Percentiles rank a stretch among this genome's conserved stretches.
Conservation (phyloP, 2,113 vertebrate genomes). For the Oreochromis spilurus region DNA sequence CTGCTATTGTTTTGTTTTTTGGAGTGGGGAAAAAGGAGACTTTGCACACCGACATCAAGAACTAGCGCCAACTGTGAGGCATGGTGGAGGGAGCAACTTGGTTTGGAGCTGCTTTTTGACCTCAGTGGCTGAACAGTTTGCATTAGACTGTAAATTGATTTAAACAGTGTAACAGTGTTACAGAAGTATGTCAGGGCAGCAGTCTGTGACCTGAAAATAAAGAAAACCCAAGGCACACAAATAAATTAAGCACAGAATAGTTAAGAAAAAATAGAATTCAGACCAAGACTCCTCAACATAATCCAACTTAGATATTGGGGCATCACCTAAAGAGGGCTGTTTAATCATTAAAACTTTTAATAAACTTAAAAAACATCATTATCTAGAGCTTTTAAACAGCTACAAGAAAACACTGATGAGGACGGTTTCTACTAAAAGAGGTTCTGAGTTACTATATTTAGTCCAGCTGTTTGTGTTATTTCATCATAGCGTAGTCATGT, state of each 20-base stretch:
- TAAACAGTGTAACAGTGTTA: background rate
- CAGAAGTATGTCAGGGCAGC: background rate
- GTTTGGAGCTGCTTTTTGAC: background rate
- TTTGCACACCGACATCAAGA: background rate
- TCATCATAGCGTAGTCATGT: background rate
- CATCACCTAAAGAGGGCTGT: background rate
- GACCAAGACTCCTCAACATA: background rate
- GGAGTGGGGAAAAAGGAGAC: background rate
- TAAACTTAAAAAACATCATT: background rate
- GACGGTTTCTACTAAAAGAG: background rate
- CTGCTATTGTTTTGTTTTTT: background rate
- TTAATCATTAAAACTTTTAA: background rate
- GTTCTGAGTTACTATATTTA: background rate
- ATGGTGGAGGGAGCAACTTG: background rate
- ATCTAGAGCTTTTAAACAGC: background rate
- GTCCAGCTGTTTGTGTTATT: background rate
- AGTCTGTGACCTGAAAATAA: background rate
- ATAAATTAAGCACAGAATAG: accelerated
- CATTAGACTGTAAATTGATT: background rate
- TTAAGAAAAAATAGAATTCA: background rate
- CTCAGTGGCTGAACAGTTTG: background rate
- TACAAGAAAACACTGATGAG: background rate
- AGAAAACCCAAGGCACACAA: background rate
- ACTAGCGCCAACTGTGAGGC: background rate
- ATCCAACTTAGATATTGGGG: background rate